Conservation (phyloP, 2,797 vertebrate species). For the Cheirogaleus major region DNA sequence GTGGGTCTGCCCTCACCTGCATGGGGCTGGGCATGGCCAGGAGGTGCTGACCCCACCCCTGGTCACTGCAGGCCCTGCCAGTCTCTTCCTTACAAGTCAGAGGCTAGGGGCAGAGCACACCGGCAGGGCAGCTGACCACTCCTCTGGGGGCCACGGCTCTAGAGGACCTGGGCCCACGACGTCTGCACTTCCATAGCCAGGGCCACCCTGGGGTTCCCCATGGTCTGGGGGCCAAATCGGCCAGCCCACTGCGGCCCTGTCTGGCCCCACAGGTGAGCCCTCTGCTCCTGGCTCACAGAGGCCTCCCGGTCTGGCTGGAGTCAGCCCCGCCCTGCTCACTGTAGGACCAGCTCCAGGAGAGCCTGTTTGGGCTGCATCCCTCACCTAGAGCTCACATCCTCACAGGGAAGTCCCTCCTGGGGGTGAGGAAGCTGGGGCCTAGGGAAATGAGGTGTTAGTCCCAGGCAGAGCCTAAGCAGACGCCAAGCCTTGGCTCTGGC, state of each 20-base stretch:
- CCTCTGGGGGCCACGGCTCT: background rate
- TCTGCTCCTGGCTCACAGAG: background rate
- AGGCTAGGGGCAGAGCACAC: background rate
- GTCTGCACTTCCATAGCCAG: background rate
- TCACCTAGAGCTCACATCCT: accelerated
- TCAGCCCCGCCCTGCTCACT: background rate
- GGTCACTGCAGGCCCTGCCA: background rate
- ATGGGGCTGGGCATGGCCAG: background rate
- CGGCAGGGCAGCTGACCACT: too few relatives aligned
- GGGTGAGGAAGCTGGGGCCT: background rate
- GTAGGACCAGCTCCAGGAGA: background rate
- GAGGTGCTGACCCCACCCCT: background rate
- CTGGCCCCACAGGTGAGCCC: background rate
- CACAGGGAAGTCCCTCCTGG: background rate
- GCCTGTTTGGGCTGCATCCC: background rate
- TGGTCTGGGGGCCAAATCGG: background rate
- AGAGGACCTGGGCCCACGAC: accelerated
- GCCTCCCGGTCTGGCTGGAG: background rate
- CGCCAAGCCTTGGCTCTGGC: background rate
- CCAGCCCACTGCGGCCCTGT: background rate
- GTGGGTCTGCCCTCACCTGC: background rate
- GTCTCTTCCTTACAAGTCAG: background rate
- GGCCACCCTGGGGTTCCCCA: background rate
- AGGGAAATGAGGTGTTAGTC: background rate
- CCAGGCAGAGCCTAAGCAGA: background rate